phyloP scores from a whole-genome alignment of 2,113 vertebrate genomes.

The Aegotheles bennettii region DNA sequence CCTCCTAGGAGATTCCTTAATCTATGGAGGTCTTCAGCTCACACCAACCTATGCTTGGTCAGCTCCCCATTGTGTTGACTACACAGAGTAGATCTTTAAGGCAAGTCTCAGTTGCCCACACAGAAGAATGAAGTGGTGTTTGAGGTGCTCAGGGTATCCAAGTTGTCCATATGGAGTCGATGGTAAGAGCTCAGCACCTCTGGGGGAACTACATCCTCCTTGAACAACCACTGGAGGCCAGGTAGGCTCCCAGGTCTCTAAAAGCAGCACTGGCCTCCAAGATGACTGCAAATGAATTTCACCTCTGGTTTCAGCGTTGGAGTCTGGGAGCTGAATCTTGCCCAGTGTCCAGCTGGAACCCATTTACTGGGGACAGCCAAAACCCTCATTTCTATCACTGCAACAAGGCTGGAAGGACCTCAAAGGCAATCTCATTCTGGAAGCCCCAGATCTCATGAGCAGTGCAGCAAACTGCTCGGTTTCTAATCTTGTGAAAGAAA shows the following conservation, averaged over 20 bases:
- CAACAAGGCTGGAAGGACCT: background rate
- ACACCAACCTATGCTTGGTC: background rate
- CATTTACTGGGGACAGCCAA: fast-evolving
- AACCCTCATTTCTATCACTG: background rate
- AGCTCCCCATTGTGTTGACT: background rate
- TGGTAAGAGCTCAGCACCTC: background rate
- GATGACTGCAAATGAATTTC: background rate
- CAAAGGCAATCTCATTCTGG: fast-evolving
- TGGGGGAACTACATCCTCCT: background rate
- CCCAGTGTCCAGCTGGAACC: background rate
- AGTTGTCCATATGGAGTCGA: fast-evolving
- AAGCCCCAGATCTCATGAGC: fast-evolving
- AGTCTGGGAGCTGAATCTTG: background rate
- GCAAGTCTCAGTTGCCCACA: background rate
- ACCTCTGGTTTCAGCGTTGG: fast-evolving
- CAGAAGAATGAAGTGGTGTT: fast-evolving
- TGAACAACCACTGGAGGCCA: background rate
- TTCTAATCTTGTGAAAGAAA: background rate
- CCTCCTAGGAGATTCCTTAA: background rate
- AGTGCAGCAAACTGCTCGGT: fast-evolving
- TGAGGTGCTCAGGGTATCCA: background rate
- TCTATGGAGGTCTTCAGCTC: background rate
- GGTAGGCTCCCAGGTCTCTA: background rate
- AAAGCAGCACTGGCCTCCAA: fast-evolving
- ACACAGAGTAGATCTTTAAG: background rate